phyloP scores from a whole-genome alignment of 2,888 invertebrate genomes.

The Corbicula japonica region DNA sequence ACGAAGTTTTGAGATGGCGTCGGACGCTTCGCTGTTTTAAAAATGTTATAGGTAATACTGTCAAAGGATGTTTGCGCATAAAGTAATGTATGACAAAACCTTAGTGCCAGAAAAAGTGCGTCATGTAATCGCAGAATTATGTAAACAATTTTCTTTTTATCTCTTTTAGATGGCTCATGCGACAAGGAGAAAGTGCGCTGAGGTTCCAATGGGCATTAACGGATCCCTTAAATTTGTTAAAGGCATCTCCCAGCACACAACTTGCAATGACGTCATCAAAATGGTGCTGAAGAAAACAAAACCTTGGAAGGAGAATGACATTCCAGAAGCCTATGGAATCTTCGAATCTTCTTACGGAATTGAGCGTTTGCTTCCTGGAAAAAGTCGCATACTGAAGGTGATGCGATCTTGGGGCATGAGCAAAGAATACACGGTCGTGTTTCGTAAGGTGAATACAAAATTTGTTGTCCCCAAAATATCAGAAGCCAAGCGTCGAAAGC shows the following conservation, averaged over 20 bases:
- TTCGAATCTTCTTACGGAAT: conserved; percentile 56
- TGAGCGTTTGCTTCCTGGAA: conserved; percentile 49
- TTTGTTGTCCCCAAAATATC: conserved; percentile 43
- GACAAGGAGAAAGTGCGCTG: conserved; percentile 1
- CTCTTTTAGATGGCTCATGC: conserved; percentile 46
- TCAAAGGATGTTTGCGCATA: too few relatives aligned
- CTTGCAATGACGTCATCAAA: conserved; percentile 54
- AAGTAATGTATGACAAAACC: too few relatives aligned
- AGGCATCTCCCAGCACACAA: conserved; percentile 51
- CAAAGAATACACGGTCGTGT: conserved; percentile 33
- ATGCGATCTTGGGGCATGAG: conserved; percentile 51
- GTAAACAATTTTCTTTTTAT: too few relatives aligned
- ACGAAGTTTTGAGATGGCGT: too few relatives aligned
- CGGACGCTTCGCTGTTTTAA: too few relatives aligned
- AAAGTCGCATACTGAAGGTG: conserved; percentile 41
- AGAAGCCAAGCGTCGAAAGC: conserved; percentile 44
- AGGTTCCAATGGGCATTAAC: conserved; percentile 40
- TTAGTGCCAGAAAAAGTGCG: too few relatives aligned
- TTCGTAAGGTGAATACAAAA: conserved; percentile 39
- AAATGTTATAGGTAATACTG: too few relatives aligned
- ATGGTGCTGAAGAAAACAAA: conserved; percentile 47
- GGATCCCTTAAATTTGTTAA: conserved; percentile 38
- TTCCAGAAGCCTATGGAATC: conserved; percentile 35
- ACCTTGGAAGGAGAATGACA: conserved; percentile 19
- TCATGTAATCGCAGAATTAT: too few relatives aligned